A percentile compares a stretch with the other conserved stretches of the same genome.
phyloP scores from a whole-genome alignment of 2,888 invertebrate species.

The Melieria crassipennis region DNA sequence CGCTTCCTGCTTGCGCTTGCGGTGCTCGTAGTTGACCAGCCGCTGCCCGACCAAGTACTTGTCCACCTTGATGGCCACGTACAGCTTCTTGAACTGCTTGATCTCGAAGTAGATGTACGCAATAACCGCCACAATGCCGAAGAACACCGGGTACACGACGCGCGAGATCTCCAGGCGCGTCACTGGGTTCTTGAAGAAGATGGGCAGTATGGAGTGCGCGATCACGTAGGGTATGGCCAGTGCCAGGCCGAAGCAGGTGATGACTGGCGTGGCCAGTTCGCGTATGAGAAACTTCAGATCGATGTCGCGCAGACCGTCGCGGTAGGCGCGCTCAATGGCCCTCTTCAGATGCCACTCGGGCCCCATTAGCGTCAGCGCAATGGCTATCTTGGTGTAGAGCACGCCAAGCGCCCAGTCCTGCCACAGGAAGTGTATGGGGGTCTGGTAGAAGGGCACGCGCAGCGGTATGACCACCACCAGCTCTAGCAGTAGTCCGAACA shows the following conservation, averaged over 20 bases:
- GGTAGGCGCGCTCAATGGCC: conserved; percentile 92
- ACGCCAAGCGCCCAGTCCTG: conserved; percentile 99
- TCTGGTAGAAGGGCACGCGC: conserved; percentile 90
- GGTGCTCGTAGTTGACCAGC: conserved; percentile 95
- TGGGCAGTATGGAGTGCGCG: conserved; percentile 80
- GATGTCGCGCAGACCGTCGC: conserved; percentile 93
- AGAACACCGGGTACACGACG: conserved; percentile 88
- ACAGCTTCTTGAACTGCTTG: conserved; percentile 91
- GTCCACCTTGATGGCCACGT: conserved; percentile 99
- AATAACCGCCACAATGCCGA: conserved; percentile 76
- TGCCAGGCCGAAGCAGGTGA: conserved; percentile 87
- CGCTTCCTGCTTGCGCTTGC: conserved; percentile 68
- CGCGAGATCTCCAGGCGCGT: conserved; percentile 81
- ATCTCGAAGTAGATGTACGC: conserved; percentile 85
- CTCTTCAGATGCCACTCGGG: conserved; percentile 94
- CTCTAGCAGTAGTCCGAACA: conserved; percentile 92
- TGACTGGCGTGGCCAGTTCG: conserved; percentile 89
- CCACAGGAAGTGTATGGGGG: conserved; percentile 88
- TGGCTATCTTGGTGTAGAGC: conserved; percentile 96
- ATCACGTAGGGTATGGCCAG: conserved; percentile 93
- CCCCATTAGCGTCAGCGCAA: conserved; percentile 97
- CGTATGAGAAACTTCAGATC: conserved; percentile 86
- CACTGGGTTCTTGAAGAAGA: conserved; percentile 73
- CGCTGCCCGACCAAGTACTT: conserved; percentile 97
- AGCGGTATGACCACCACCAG: conserved; percentile 91